phyloP scores from a whole-genome alignment of 2,797 vertebrate genomes.

The Dendrocincla tyrannina region DNA sequence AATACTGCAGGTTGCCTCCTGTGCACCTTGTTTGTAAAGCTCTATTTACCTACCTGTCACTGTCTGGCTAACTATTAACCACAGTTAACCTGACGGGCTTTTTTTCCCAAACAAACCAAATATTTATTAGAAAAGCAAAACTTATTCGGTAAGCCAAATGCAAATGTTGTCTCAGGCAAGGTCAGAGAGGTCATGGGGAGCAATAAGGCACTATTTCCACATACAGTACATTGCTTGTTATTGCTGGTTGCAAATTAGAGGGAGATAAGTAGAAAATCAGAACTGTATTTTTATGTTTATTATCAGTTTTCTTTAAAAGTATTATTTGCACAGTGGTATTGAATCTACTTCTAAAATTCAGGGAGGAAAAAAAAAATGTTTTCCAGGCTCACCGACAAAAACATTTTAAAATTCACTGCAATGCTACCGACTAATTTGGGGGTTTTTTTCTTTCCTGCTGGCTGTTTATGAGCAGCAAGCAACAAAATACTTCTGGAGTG shows the following conservation, averaged over 20 bases:
- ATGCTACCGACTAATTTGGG: neutral
- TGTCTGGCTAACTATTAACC: constrained; percentile 60
- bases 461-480: neutral
- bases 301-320: neutral
- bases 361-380: neutral
- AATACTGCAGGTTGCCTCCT: neutral
- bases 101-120: constrained; percentile 2
- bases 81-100: neutral
- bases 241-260: neutral
- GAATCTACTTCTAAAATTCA: neutral
- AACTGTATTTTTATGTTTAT: neutral
- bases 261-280: neutral
- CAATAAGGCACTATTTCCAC: neutral
- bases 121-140: constrained; percentile 62
- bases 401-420: neutral
- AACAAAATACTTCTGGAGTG: neutral
- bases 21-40: neutral
- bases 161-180: constrained; percentile 49
- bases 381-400: neutral
- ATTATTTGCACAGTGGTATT: neutral
- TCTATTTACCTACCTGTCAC: constrained; percentile 31
- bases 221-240: neutral
- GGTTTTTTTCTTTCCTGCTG: neutral
- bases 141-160: constrained; percentile 23
- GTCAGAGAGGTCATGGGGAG: neutral